Conservation (phyloP, 2,797 vertebrate species). For the Halcyon smyrnensis region DNA sequence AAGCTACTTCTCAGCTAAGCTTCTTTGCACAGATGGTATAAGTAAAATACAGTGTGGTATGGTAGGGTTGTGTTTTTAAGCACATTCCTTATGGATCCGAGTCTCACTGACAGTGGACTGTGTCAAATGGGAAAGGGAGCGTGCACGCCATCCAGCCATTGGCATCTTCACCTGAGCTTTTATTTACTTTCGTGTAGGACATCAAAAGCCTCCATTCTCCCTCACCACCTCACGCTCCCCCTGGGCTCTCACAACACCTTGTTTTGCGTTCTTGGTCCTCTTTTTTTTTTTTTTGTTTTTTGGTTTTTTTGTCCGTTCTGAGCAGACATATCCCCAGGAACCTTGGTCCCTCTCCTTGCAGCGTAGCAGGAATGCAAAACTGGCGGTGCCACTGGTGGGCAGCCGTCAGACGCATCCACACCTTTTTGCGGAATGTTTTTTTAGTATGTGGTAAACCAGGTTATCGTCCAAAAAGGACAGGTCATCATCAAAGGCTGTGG, state of each 20-base stretch:
- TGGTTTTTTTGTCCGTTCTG: slow-evolving; percentile 16
- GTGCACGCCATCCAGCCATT: slow-evolving; percentile 25
- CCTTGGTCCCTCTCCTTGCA: slow-evolving; percentile 81
- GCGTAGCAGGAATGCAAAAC: slow-evolving; percentile 81
- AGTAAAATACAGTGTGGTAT: background rate
- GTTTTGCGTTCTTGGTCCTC: slow-evolving; percentile 80
- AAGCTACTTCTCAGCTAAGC: slow-evolving; percentile 20
- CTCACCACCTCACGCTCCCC: background rate
- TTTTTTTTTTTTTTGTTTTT: slow-evolving; percentile 15
- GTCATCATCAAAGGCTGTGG: slow-evolving; percentile 93
- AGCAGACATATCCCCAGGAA: slow-evolving; percentile 76
- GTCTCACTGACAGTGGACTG: slow-evolving; percentile 57
- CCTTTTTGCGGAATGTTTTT: slow-evolving; percentile 96
- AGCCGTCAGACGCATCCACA: slow-evolving; percentile 91
- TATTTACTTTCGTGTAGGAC: slow-evolving; percentile 44
- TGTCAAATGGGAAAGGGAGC: slow-evolving; percentile 48
- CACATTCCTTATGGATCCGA: slow-evolving; percentile 60
- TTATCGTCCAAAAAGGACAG: slow-evolving; percentile 96
- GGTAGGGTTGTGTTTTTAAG: slow-evolving; percentile 74
- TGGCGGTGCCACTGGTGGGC: slow-evolving; percentile 47
- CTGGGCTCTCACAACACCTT: slow-evolving; percentile 57
- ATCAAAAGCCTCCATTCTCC: slow-evolving; percentile 40
- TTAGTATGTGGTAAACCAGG: slow-evolving; percentile 94
- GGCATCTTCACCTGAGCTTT: slow-evolving; percentile 61
- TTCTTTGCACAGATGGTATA: background rate